Base-by-base conservation (phyloP, 1,140 invertebrate species). In the Dolichoris vasculosae region DNA sequence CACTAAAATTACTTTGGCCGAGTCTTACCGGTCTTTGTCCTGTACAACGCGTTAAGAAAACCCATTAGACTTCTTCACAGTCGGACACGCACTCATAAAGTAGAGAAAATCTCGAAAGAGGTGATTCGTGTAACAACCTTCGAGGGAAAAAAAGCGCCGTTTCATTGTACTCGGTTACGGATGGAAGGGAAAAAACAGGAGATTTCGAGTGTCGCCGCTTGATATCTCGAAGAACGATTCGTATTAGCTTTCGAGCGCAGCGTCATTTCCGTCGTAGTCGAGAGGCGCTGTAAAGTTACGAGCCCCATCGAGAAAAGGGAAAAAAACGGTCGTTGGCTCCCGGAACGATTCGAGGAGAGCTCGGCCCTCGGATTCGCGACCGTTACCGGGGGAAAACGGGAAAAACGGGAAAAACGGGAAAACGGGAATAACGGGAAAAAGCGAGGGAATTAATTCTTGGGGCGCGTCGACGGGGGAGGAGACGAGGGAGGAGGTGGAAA, bases 31-130 rank as follows among this genome's bases (percentile, higher is more conserved):
- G 69, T 73, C 69, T 73, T 73, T 73, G 69, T 73, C 69, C 69
- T 73, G 69, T 43, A n/a, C 3, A 73, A 17, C 32, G 26, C 23
- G 40, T 13, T 73, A n/a, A 73, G 67, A 73, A 73, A 73, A 73
- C 69, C 69, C 26, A 73, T 40, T 73, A 73, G 40, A 73, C 69
- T 73, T 43, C 38, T 73, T 73, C 69, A 40, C 69, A 73, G 69
- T 40, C 38, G 38, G 38, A 73, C 69, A 73, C 69, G 69, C 69
- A 32, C 69, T 73, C 69, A 43, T 73, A 73, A 73, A 73, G 69
- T 43, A 73, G 17, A 73, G 69, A 38, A 73, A 73, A 73, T 73
- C 69, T 38, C 43, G 69, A 23, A 73, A 43, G 69, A 73, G 26
- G 40, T 26, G n/a, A 73, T 43, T 38, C 26, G 38, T 73, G 69